Base-by-base conservation (phyloP, 2,113 vertebrate species). In the Oryzias woworae region DNA sequence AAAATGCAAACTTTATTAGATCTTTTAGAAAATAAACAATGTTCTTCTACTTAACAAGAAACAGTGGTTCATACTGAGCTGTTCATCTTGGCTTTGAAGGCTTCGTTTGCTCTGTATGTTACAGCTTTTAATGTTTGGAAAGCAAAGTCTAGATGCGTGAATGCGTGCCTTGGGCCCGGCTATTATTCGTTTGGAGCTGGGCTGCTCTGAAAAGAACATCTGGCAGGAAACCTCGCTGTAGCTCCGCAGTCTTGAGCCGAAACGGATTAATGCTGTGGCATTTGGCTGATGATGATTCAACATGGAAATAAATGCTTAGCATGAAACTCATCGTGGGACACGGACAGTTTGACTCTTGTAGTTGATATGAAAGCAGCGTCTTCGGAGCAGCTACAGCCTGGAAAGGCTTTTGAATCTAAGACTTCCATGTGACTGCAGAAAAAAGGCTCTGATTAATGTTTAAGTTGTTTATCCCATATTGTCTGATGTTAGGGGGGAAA, bases 201-300 rank as follows among this genome's bases (percentile, higher is more conserved):
- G 52, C 71, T 43, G 71, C 71, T 75, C 73, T 87, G 80, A 89
- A 85, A 83, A 72, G 78, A 86, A 85, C 85, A 86, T 89, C 82
- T 86, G 84, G 75, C 80, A 73, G 62, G 57, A 78, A 70, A 76
- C 36, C 68, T 79, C 68, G 51, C 73, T 78, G 80, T 73, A 64
- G 78, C 77, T 80, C 77, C 72, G 59, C 70, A 81, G 79, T 81
- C 78, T 81, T 69, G 56, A 65, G 71, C 79, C 44, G 78, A 72
- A 81, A 58, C 48, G 80, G 85, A 86, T 88, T 86, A 86, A 62
- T 42, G 77, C 69, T 15, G 64, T 81, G 51, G 75, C 82, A 78
- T 85, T 87, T 82, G 71, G 71, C 80, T 77, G 64, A 77, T 77
- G 81, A 81, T 82, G 76, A 82, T 89, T 84, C 80, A 83, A 84